Evolutionary conservation across 1,140 invertebrate genomes (phyloP).

Genomic region (Micrasema minimum): DNA sequence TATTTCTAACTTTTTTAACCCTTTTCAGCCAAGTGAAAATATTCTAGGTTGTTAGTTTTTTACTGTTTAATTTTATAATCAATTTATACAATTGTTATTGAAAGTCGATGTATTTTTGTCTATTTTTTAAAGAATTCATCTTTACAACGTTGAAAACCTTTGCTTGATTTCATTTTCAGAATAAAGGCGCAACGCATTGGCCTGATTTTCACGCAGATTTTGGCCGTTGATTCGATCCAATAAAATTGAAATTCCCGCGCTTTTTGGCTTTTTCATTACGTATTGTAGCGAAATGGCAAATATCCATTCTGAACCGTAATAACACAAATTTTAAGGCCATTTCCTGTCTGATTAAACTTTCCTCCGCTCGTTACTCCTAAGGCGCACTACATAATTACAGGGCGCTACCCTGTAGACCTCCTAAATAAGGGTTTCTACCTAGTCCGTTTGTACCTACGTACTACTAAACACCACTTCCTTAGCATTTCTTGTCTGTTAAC

Average conservation of each 20-base stretch:
- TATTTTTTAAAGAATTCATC: no score
- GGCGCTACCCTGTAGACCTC: constrained; percentile 19
- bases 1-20: no score
- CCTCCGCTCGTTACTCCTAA: constrained; percentile 42
- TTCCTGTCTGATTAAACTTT: constrained; percentile 55
- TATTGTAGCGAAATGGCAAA: constrained; percentile 47
- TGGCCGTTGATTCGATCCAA: constrained; percentile 38
- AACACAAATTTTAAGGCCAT: constrained; percentile 54
- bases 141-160: no score
- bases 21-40: no score
- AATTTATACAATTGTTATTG: no score
- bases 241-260: constrained; percentile 49
- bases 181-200: background rate
- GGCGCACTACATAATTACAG: constrained; percentile 51
- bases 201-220: constrained; percentile 8
- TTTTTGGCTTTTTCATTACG: constrained; percentile 50
- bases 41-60: no score
- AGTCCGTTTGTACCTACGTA: no score
- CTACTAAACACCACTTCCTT: no score
- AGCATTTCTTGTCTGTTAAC: no score
- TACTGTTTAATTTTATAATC: no score
- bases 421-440: constrained; percentile 2
- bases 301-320: constrained; percentile 52
- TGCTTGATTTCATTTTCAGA: background rate
- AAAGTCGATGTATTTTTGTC: no score